Evolutionary conservation across 1,140 invertebrate species (phyloP).

Genomic region (Ceratina australensis): DNA sequence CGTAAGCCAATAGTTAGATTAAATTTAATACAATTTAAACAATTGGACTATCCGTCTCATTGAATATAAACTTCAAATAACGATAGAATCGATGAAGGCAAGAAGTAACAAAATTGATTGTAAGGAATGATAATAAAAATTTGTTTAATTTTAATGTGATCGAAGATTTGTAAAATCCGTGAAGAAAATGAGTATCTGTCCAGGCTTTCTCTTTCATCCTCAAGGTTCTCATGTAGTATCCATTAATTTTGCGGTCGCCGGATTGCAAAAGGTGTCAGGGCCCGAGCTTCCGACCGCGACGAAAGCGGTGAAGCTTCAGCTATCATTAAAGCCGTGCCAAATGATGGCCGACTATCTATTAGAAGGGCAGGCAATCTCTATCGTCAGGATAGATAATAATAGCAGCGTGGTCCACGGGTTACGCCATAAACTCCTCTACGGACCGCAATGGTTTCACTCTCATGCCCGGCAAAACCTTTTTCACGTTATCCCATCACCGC

Average conservation of each 20-base stretch:
- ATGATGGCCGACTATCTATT: slow-evolving; percentile 42
- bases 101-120: too few species aligned
- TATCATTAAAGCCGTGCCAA: slow-evolving; percentile 41
- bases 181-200: too few species aligned
- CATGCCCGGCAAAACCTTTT: slow-evolving; percentile 23
- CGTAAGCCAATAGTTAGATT: too few species aligned
- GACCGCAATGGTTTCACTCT: slow-evolving; percentile 66
- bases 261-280: neutral
- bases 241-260: neutral
- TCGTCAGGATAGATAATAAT: slow-evolving; percentile 64
- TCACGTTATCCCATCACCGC: neutral
- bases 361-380: slow-evolving; percentile 54
- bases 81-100: slow-evolving; percentile 9
- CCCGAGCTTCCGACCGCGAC: slow-evolving; percentile 14
- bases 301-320: neutral
- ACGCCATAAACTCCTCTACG: slow-evolving; percentile 61
- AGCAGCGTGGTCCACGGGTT: slow-evolving; percentile 49
- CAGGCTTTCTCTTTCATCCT: too few species aligned
- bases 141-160: too few species aligned
- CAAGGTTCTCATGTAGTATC: neutral
- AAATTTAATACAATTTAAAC: too few species aligned
- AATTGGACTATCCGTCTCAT: too few species aligned
- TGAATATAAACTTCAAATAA: too few species aligned
- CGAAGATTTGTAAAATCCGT: too few species aligned
- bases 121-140: too few species aligned